Percentiles rank a stretch among this genome's conserved stretches.
Conservation (phyloP, 2,113 vertebrate genomes). For the Colius striatus region DNA sequence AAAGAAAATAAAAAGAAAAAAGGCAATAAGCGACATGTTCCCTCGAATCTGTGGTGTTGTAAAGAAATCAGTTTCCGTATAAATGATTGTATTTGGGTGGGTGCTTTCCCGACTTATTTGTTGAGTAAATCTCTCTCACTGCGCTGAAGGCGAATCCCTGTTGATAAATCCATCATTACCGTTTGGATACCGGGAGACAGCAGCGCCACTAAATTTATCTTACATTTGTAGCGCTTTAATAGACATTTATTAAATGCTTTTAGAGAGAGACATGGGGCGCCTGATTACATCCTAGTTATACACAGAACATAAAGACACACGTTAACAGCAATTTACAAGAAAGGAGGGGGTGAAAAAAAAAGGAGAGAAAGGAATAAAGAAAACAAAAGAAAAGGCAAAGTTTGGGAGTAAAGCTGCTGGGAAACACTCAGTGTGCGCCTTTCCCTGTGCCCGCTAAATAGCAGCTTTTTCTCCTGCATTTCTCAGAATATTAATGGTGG, state of each 20-base stretch:
- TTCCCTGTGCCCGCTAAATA: background rate
- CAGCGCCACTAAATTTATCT: slow-evolving; percentile 85
- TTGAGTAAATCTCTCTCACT: slow-evolving; percentile 78
- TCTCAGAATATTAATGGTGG: slow-evolving; percentile 19
- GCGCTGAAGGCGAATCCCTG: slow-evolving; percentile 81
- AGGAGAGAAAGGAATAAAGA: slow-evolving; percentile 20
- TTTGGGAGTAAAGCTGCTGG: slow-evolving; percentile 28
- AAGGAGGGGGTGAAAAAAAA: background rate
- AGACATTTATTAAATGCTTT: slow-evolving; percentile 91
- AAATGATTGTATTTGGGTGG: slow-evolving; percentile 78
- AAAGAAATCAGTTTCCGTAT: slow-evolving; percentile 63
- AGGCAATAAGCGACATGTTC: background rate
- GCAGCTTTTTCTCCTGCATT: background rate
- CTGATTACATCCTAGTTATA: slow-evolving; percentile 86
- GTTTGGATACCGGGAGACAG: slow-evolving; percentile 82
- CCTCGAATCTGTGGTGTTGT: slow-evolving; percentile 18
- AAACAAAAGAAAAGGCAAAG: slow-evolving; percentile 49
- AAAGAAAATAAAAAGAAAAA: background rate
- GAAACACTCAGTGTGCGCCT: background rate
- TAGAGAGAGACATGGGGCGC: slow-evolving; percentile 84
- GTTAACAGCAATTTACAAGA: slow-evolving; percentile 82
- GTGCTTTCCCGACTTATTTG: slow-evolving; percentile 75
- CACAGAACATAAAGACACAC: slow-evolving; percentile 82
- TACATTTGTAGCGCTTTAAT: slow-evolving; percentile 86
- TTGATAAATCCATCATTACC: slow-evolving; percentile 86